A percentile compares a stretch with the other conserved stretches of the same genome.
Evolutionary conservation across 2,888 invertebrate genomes (phyloP).

Genomic region (Globia sparganii): DNA sequence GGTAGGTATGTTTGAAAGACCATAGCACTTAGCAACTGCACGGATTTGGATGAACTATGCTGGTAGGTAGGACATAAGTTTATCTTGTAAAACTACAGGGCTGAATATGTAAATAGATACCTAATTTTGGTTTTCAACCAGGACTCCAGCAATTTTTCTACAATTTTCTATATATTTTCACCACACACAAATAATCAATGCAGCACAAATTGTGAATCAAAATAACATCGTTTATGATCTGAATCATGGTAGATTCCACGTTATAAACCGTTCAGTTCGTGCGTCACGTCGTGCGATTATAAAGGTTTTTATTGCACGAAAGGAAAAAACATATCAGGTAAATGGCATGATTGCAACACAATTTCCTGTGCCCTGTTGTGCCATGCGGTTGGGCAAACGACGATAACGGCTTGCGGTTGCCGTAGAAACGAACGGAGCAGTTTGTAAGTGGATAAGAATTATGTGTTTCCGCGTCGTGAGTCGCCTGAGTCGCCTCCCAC

Average conservation of each 20-base stretch:
- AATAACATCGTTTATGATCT: not conserved
- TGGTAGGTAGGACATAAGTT: too few relatives aligned
- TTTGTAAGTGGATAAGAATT: constrained; percentile 50
- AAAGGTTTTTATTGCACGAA: constrained; percentile 3
- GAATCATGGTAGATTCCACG: constrained; percentile 14
- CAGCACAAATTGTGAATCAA: not conserved
- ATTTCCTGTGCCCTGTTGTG: constrained; percentile 36
- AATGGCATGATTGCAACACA: constrained; percentile 28
- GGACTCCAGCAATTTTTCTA: not conserved
- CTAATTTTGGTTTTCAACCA: not conserved
- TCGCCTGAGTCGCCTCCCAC: constrained; percentile 38
- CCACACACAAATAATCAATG: constrained; percentile 4
- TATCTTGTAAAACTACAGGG: not conserved
- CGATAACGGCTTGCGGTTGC: constrained; percentile 5
- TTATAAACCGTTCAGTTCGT: constrained; percentile 5
- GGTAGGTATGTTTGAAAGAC: not conserved
- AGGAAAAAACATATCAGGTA: constrained; percentile 14
- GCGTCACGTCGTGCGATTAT: not conserved
- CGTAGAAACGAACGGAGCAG: constrained; percentile 18
- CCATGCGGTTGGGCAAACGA: constrained; percentile 7
- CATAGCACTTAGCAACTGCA: not conserved
- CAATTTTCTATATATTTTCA: not conserved
- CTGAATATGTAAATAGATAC: not conserved
- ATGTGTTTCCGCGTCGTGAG: constrained; percentile 47
- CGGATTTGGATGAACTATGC: not conserved